These are phyloP conservation scores for Serripes groenlandicus DNA, from an alignment of 2,888 invertebrate genomes.

Conservation along the genomic window DNA sequence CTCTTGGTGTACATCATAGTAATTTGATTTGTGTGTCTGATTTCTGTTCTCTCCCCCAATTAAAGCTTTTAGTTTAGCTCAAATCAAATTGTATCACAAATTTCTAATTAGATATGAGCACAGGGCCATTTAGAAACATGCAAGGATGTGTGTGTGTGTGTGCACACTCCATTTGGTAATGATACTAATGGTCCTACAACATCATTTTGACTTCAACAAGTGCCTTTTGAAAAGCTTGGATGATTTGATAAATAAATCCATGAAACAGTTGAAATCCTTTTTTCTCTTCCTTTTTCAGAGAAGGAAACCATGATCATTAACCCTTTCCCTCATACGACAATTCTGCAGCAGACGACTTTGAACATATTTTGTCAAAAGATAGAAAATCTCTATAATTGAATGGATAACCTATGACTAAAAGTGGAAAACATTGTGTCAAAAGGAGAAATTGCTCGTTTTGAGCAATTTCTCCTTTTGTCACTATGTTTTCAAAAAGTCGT, in stretches of 20 bases:
- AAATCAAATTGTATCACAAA: constrained; percentile 58
- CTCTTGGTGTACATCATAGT: constrained; percentile 49
- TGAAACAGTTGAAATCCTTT: too few relatives aligned
- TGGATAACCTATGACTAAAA: not conserved
- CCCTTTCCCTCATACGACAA: too few relatives aligned
- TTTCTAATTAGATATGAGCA: constrained; percentile 46
- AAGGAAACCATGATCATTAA: too few relatives aligned
- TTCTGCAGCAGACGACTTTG: too few relatives aligned
- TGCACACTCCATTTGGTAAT: constrained; percentile 16
- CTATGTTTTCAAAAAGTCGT: not conserved
- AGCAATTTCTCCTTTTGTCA: not conserved
- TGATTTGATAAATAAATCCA: constrained; percentile 21
- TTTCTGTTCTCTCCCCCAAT: not conserved
- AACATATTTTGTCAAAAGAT: too few relatives aligned
- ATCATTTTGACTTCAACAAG: constrained; percentile 19
- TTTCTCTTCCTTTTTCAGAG: too few relatives aligned
- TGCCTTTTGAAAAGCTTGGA: not conserved
- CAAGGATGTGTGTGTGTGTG: constrained; percentile 10
- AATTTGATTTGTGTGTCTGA: constrained; percentile 48
- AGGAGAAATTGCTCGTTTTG: not conserved
- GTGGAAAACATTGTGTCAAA: not conserved
- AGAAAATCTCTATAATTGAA: not conserved
- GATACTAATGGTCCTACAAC: constrained; percentile 15
- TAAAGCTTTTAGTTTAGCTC: constrained; percentile 36
- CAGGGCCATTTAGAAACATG: constrained; percentile 39